Base-by-base conservation (phyloP, 2,888 invertebrate genomes). In the Hecatera dysodea region DNA sequence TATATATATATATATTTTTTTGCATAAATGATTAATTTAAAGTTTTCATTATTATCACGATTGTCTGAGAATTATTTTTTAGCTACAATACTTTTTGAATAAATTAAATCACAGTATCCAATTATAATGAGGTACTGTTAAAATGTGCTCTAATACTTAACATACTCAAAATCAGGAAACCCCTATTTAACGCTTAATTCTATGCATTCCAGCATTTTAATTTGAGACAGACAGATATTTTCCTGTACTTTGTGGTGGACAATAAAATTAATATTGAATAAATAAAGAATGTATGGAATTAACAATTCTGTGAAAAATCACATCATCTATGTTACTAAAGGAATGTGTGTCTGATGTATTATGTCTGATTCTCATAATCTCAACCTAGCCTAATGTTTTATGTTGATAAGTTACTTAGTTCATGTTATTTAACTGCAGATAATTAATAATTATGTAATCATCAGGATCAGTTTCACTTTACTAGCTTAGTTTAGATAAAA, bases 11-110 rank as follows among this genome's bases (percentile, higher is more conserved):
- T 5, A 4, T 15, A 5, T 19, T 42, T 44, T 44, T 44, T 19
- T 15, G 1, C 4, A 39, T 19, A 11, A 62, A 53, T 42, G 0
- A 65, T 46, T 56, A 24, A 55, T 39, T 12, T 24, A 50, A 12
- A 44, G 29, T n/a, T 64, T 39, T 60, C 9, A 17, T 64, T 64
- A 67, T 74, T 64, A 80, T 74, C 80, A 80, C 74, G 63, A 67
- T 52, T 60, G 80, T 74, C 75, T 63, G 59, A 44, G 53, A 48
- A 29, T 67, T 63, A 72, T 60, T 73, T 60, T 79, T 59, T 67
- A 74, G 60, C 63, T 77, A 33, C 33, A 36, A 1, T 17, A 24
- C 5, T 57, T 52, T 69, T 24, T 70, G 1, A 63, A 46, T 19
- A 17, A 53, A 50, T 36, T 8, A 27, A 42, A 55, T 33, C n/a